Conservation (phyloP, 2,888 invertebrate species). For the Chaetogeoica ovagalla region DNA sequence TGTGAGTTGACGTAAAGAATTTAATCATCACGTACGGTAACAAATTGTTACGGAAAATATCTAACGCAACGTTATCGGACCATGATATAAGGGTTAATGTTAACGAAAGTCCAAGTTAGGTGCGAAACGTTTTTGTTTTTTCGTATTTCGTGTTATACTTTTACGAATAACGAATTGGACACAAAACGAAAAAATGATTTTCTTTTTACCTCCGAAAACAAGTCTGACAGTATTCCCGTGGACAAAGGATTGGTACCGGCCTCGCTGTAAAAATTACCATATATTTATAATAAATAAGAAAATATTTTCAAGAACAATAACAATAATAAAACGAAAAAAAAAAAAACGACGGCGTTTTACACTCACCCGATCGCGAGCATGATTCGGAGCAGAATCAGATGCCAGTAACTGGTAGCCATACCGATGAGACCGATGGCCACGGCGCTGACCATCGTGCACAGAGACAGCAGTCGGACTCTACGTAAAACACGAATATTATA, state of each 20-base stretch:
- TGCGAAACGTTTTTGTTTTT: not conserved
- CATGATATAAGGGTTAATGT: too few relatives aligned
- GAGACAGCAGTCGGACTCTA: conserved; percentile 74
- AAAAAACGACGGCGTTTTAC: not conserved
- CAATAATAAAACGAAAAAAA: too few relatives aligned
- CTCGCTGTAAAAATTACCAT: conserved; percentile 64
- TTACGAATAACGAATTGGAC: too few relatives aligned
- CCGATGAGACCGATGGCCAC: conserved; percentile 85
- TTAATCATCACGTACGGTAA: too few relatives aligned
- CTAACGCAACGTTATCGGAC: too few relatives aligned
- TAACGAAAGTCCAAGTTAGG: not conserved
- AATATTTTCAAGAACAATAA: too few relatives aligned
- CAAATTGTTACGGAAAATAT: too few relatives aligned
- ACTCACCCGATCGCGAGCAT: conserved; percentile 78
- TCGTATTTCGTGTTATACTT: not conserved
- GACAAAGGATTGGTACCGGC: conserved; percentile 86
- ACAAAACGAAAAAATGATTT: too few relatives aligned
- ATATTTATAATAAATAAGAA: not conserved
- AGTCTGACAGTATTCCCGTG: conserved; percentile 65
- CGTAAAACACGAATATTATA: conserved; percentile 27
- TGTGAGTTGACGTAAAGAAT: too few relatives aligned
- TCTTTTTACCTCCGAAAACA: conserved; percentile 57
- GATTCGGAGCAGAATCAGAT: conserved; percentile 82
- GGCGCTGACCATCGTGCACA: conserved; percentile 80
- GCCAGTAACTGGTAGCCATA: conserved; percentile 84